A percentile compares a stretch with the other conserved stretches of the same genome.
These are phyloP conservation scores for Lucilia cuprina DNA, from an alignment of 1,140 invertebrate genomes.

Conservation along the genomic window DNA sequence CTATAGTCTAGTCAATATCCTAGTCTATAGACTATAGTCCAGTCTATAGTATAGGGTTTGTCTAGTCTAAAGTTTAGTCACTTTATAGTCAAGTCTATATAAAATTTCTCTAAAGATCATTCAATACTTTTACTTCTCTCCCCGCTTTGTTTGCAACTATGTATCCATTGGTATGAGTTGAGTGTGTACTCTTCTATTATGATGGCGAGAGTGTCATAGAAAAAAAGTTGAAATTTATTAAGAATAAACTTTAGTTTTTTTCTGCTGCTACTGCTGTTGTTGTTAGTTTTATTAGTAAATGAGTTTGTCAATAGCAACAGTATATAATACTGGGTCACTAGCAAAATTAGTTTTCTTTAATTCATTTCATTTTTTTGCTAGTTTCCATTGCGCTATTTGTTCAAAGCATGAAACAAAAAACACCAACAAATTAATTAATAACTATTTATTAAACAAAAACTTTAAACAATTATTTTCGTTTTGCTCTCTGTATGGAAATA, in stretches of 20 bases:
- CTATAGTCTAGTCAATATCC: no score
- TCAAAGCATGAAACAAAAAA: not conserved
- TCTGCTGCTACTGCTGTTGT: no score
- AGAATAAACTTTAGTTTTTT: conserved; percentile 1
- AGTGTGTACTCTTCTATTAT: no score
- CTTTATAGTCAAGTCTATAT: not conserved
- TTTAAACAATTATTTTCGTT: not conserved
- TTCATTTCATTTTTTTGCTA: not conserved
- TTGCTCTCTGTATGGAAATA: not conserved
- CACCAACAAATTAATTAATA: not conserved
- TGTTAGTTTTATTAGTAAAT: not conserved
- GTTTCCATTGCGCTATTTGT: not conserved
- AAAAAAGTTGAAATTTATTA: conserved; percentile 16
- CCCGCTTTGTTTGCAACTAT: no score
- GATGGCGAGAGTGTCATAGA: not conserved
- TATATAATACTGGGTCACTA: not conserved
- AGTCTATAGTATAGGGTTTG: no score
- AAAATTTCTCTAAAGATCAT: no score
- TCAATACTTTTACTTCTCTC: not conserved
- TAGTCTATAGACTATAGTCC: no score
- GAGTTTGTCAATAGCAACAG: not conserved
- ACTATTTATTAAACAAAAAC: not conserved
- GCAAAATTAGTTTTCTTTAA: not conserved
- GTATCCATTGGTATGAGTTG: no score
- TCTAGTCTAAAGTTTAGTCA: no score